Evolutionary conservation across 2,888 invertebrate genomes (phyloP), one percentile per base, ranked within the genome.

Genomic region (Itoplectis maculator): DNA sequence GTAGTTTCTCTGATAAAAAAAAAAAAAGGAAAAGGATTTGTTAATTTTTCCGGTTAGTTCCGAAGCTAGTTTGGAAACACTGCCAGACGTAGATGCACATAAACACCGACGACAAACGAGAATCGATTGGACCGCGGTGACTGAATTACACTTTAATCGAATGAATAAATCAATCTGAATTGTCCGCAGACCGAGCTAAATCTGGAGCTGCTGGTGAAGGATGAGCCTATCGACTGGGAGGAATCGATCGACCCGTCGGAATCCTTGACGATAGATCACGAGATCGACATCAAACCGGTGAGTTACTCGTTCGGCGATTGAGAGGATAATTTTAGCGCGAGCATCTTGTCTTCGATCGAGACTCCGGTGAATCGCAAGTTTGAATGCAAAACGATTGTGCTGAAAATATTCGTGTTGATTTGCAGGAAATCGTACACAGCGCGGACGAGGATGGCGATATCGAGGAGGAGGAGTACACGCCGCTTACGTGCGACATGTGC

Each of bases 401-500:
- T 49, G 18, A 23, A 23, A n/a, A 54, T 54, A 29, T 35, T n/a
- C 5, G 56, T 35, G 3, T 5, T n/a, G n/a, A 54, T 23, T 54
- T 9, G 13, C 54, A 93, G 92, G 93, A 93, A 88, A 92, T 92
- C 79, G 92, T 93, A 35, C 93, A 93, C 63, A 92, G 92, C 79
- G 93, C 92, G n/a, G 93, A 93, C 79, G 93, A 93, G 82, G 94
- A 94, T 8, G 93, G 92, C 8, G 92, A 92, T 13, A 91, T 94
- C 79, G 95, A 95, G 79, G 94, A 95, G 81, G 93, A 93, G 79
- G 89, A 94, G 92, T 97, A 96, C 92, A 96, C 96, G 29, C 96
- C 97, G 56, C 93, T 97, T 86, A 95, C 96, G 11, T 97, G 97
- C 93, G 97, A 97, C 92, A 94, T 97, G 90, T 97, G 97, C 92